Conservation (phyloP, 2,113 vertebrate genomes). For the Phylloscopus trochiloides region DNA sequence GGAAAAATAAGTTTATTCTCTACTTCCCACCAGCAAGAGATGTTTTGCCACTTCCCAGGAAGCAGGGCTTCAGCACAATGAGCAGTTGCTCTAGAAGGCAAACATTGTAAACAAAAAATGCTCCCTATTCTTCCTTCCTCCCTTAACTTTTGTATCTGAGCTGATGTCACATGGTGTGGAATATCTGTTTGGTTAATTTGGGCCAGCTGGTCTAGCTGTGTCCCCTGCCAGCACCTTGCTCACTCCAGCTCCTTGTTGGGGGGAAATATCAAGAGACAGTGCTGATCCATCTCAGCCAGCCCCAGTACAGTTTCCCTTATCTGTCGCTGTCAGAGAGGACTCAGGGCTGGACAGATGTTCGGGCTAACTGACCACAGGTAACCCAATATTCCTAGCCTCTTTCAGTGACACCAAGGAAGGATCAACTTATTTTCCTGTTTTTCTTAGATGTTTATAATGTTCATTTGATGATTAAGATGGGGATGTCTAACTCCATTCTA, state of each 20-base stretch:
- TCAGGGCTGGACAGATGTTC: neutral
- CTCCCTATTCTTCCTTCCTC: neutral
- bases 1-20: neutral
- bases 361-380: neutral
- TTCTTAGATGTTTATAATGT: neutral
- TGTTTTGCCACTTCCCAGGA: neutral
- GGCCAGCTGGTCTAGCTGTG: neutral
- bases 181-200: neutral
- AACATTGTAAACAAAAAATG: neutral
- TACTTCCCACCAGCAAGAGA: rapidly evolving
- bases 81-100: neutral
- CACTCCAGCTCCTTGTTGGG: neutral
- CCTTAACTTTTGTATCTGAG: neutral
- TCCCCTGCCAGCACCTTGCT: neutral
- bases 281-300: neutral
- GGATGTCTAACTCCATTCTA: rapidly evolving
- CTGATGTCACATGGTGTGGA: neutral
- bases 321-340: neutral
- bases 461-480: neutral
- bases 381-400: neutral
- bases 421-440: neutral
- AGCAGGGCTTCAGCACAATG: rapidly evolving
- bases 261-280: neutral
- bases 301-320: neutral
- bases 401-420: neutral